Percentiles rank a stretch among this genome's conserved stretches.
phyloP scores from a whole-genome alignment of 2,113 vertebrate species.

The Amia ocellicauda region DNA sequence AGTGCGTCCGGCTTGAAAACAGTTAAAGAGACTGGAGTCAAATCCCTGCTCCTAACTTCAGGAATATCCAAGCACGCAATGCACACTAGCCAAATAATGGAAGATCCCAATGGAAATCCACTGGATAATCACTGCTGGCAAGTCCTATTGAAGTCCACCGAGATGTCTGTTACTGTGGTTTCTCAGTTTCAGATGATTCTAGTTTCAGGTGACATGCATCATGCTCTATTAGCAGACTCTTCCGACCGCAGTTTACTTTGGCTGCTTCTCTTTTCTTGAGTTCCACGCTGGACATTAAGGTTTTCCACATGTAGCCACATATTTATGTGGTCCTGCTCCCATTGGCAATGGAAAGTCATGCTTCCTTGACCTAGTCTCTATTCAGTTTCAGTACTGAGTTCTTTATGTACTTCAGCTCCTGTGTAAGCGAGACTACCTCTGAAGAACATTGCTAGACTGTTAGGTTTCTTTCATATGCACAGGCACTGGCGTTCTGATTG shows the following conservation, averaged over 20 bases:
- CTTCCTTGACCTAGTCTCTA: constrained; percentile 1
- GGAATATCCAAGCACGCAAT: constrained; percentile 49
- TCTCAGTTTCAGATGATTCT: constrained; percentile 75
- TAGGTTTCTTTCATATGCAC: background rate
- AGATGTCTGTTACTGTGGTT: constrained; percentile 71
- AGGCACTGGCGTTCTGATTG: no score
- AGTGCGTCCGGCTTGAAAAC: no score
- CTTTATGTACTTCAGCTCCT: background rate
- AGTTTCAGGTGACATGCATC: constrained; percentile 81
- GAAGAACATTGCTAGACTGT: background rate
- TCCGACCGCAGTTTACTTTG: constrained; percentile 81
- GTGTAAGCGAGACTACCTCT: background rate
- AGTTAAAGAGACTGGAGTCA: no score
- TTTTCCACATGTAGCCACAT: constrained; percentile 60
- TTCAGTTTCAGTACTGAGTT: background rate
- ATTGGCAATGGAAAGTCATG: background rate
- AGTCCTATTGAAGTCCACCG: constrained; percentile 53
- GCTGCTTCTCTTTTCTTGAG: constrained; percentile 57
- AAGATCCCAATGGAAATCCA: constrained; percentile 47
- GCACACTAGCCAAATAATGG: constrained; percentile 58
- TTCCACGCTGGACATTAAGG: constrained; percentile 47
- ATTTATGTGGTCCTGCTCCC: background rate
- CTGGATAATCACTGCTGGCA: constrained; percentile 46
- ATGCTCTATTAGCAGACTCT: constrained; percentile 81
- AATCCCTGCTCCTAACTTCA: constrained; percentile 41